phyloP scores from a whole-genome alignment of 1,140 invertebrate species.

The Idris sp. region DNA sequence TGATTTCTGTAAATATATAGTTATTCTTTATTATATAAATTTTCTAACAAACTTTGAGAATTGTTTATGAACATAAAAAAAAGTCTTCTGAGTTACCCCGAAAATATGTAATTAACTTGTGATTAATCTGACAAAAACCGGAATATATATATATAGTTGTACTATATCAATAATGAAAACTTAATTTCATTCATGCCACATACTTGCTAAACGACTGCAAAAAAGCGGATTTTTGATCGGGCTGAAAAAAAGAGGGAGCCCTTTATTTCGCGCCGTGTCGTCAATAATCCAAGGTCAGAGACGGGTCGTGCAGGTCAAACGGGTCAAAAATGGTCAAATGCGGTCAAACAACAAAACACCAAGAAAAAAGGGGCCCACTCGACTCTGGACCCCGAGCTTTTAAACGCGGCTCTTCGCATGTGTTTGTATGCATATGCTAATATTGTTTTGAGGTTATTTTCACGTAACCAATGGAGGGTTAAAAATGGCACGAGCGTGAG shows the following conservation, averaged over 20 bases:
- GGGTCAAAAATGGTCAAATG: constrained; percentile 55
- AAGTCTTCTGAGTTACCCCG: no score
- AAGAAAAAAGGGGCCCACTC: constrained; percentile 40
- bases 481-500: constrained; percentile 53
- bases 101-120: no score
- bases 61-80: no score
- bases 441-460: constrained; percentile 59
- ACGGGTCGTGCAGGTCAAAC: constrained; percentile 40
- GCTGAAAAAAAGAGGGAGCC: constrained; percentile 8
- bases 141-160: no score
- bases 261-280: constrained; percentile 33
- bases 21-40: no score
- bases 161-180: constrained; percentile 28
- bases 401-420: constrained; percentile 3
- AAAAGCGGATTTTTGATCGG: constrained; percentile 31
- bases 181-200: constrained; percentile 33
- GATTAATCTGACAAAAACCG: no score
- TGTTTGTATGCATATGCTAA: constrained; percentile 54
- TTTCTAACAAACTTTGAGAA: no score
- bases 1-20: no score
- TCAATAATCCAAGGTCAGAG: constrained; percentile 51
- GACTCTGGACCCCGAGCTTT: constrained; percentile 28
- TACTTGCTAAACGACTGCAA: constrained; percentile 41
- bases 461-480: constrained; percentile 52
- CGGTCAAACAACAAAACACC: constrained; percentile 54